These are phyloP conservation scores for Lepetodrilus schrolli DNA, from an alignment of 2,888 invertebrate species.

Conservation along the genomic window DNA sequence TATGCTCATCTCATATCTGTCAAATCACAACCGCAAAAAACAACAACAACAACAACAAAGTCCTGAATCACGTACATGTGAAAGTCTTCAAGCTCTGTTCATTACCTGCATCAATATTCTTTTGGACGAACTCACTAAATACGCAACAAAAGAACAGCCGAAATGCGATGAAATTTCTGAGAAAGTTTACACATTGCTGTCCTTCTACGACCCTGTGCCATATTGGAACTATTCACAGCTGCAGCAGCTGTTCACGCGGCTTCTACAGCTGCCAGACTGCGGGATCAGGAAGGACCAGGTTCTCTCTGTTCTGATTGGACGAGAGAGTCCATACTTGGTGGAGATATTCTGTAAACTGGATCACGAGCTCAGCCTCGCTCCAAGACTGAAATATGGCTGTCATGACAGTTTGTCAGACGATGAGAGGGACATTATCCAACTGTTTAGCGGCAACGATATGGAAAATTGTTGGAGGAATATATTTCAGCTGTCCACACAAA, in stretches of 20 bases:
- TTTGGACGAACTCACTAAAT: slow-evolving; percentile 44
- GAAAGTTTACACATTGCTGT: slow-evolving; percentile 51
- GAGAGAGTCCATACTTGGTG: slow-evolving; percentile 51
- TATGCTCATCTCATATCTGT: slow-evolving; percentile 46
- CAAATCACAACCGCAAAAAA: slow-evolving; percentile 15
- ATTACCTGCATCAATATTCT: slow-evolving; percentile 53
- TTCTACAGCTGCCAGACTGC: slow-evolving; percentile 47
- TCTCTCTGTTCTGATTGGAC: slow-evolving; percentile 58
- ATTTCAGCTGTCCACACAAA: slow-evolving; percentile 54
- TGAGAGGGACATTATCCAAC: slow-evolving; percentile 51
- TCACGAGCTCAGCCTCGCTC: slow-evolving; percentile 1
- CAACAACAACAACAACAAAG: slow-evolving; percentile 33
- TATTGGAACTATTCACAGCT: slow-evolving; percentile 57
- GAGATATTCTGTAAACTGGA: slow-evolving; percentile 58
- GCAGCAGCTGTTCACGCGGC: slow-evolving; percentile 53
- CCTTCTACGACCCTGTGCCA: slow-evolving; percentile 56
- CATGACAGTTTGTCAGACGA: slow-evolving; percentile 49
- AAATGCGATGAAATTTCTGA: slow-evolving; percentile 12
- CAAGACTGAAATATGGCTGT: slow-evolving; percentile 1
- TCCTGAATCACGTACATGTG: slow-evolving; percentile 43
- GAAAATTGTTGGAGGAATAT: slow-evolving; percentile 59
- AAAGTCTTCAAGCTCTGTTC: slow-evolving; percentile 56
- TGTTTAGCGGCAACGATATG: slow-evolving; percentile 46
- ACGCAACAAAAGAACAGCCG: background rate
- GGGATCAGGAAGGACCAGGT: slow-evolving; percentile 49